Evolutionary conservation across 1,140 invertebrate species (phyloP).

Genomic region (Araneus ventricosus): DNA sequence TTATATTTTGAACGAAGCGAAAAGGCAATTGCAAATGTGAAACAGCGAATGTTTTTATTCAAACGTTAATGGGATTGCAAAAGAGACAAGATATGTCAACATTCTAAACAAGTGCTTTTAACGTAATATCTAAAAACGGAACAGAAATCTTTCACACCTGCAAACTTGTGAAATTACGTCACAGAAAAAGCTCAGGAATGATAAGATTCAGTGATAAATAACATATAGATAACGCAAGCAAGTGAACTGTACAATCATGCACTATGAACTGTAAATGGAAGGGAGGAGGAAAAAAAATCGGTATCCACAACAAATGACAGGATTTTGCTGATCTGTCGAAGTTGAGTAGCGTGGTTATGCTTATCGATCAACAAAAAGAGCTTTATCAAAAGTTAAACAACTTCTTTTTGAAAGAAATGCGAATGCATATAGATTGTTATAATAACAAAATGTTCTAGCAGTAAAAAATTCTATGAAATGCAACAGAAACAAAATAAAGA

Average conservation of each 20-base stretch:
- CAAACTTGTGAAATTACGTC: background rate
- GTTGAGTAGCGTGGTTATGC: background rate
- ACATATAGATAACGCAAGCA: background rate
- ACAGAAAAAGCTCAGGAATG: background rate
- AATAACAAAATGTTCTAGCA: background rate
- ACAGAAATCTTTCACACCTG: background rate
- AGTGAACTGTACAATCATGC: background rate
- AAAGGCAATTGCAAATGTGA: background rate
- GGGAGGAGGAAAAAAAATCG: background rate
- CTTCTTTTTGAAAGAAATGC: background rate
- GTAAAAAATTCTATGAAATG: background rate
- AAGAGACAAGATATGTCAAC: background rate
- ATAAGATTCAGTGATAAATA: conserved; percentile 8
- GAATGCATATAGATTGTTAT: background rate
- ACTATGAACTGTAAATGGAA: background rate
- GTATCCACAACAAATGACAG: background rate
- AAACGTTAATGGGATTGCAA: background rate
- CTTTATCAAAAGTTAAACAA: background rate
- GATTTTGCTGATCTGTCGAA: background rate
- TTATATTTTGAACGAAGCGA: background rate
- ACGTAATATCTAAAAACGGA: conserved; percentile 15
- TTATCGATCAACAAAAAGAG: background rate
- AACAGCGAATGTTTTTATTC: background rate
- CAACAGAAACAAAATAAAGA: background rate
- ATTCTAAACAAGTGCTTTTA: background rate